Base-by-base conservation (phyloP, 2,797 vertebrate genomes). In the Astyanax mexicanus region DNA sequence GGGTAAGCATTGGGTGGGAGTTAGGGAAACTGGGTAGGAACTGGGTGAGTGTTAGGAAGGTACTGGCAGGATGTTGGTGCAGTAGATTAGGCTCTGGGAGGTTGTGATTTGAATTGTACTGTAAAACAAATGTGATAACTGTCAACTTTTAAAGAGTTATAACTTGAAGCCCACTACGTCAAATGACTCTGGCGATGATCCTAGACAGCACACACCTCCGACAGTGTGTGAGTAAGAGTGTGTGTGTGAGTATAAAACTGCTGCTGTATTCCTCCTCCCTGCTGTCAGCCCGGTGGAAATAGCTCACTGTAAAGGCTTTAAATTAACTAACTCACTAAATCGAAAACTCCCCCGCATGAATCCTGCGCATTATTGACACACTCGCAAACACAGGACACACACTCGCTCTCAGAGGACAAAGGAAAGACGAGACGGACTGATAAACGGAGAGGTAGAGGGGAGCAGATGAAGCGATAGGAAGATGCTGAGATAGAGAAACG, bases 351-450 rank as follows among this genome's bases (percentile, higher is more conserved):
- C 15, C 38, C 15, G 25, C 27, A 19, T 64, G 66, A 64, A 69
- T 69, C 21, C 69, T 42, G 51, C 49, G 69, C 55, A 74, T 42
- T 58, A 57, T 58, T 27, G 51, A 54, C 49, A 75, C n/a, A n/a
- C 35, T 70, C 23, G 17, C 52, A 42, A 57, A 62, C 51, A n/a
- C 42, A 69, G 68, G 74, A 75, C 70, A 65, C 64, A 62, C 38
- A 68, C 75, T 72, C 35, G 37, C 72, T 40, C 62, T 74, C 69
- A 8, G 72, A 83, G 81, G 78, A 78, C 78, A 38, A 78, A 78
- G 66, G 81, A 78, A 83, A 83, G 81, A 83, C 58, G 76, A 83
- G 78, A 75, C 23, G 57, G 67, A 38, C 13, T 66, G 78, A 80
- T 80, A 79, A 65, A 8, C 44, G 0, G 0, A 10, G 51, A 66